Evolutionary conservation across 37 sponge, comb jelly and placozoan genomes (phyloP), one percentile per base, ranked within the genome.

Genomic region (Beroe forskalii): DNA sequence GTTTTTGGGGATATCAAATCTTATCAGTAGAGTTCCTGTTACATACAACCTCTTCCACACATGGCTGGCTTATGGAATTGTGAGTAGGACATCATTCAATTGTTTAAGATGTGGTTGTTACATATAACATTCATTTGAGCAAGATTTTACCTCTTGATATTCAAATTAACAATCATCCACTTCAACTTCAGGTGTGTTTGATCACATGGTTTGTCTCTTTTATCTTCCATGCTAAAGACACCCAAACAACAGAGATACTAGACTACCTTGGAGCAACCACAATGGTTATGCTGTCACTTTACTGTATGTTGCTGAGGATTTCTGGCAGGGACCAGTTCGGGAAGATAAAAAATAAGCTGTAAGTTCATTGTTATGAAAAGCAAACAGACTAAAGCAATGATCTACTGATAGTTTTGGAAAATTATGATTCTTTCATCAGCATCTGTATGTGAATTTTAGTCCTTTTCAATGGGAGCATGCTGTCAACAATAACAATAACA

Each of bases 31-130:
- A 42, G 86, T 80, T 43, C 86, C 86, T 80, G 86, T 80, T 14
- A 80, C 86, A 4, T 80, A 80, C 55, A 44, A 44, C 55, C 86
- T 80, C 55, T 80, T 80, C 86, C 86, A 80, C 42, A 80, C 86
- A 0, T 80, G 86, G 86, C 86, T 80, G 2, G 86, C 40, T 19
- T 80, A 80, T 80, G 86, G 86, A 43, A 80, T 80, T 25, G 86
- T 80, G 30, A 80, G 86, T 48, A n/a, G n/a, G n/a, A n/a, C n/a
- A n/a, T n/a, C n/a, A n/a, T n/a, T n/a, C n/a, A n/a, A n/a, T n/a
- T n/a, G n/a, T n/a, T n/a, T n/a, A n/a, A n/a, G n/a, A n/a, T n/a
- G n/a, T n/a, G n/a, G n/a, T n/a, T n/a, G n/a, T n/a, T n/a, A n/a
- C n/a, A n/a, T n/a, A n/a, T n/a, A n/a, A n/a, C n/a, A n/a, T n/a